Evolutionary conservation across 2,888 invertebrate genomes (phyloP).

Genomic region (Stictocephala bisonia): DNA sequence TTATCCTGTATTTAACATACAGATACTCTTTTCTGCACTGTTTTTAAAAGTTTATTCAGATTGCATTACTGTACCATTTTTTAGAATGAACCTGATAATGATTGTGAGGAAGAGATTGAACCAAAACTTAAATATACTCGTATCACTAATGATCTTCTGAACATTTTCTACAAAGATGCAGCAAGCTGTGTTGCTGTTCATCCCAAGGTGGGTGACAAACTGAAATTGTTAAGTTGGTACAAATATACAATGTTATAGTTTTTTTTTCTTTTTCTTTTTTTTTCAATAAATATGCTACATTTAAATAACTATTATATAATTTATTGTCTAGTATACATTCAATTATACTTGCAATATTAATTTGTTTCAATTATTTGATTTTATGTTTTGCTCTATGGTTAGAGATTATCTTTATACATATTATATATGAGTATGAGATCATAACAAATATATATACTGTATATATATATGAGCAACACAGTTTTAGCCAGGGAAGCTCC

Average conservation of each 20-base stretch:
- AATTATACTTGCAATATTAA: not conserved
- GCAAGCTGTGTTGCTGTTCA: slow-evolving; percentile 95
- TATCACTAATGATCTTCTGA: slow-evolving; percentile 86
- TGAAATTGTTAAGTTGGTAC: not conserved
- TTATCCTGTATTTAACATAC: too few species aligned
- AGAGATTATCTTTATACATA: too few species aligned
- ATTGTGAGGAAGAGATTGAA: slow-evolving; percentile 72
- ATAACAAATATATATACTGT: too few species aligned
- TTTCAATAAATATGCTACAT: too few species aligned
- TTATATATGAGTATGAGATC: too few species aligned
- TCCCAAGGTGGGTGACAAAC: slow-evolving; percentile 74
- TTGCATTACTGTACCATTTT: too few species aligned
- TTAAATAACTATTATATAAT: slow-evolving; percentile 8
- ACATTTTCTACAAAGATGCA: slow-evolving; percentile 85
- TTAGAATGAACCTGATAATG: slow-evolving; percentile 44
- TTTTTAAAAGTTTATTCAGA: too few species aligned
- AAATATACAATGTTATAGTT: not conserved
- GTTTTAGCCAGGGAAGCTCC: too few species aligned
- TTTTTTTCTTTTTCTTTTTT: slow-evolving; percentile 7
- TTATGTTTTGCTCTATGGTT: too few species aligned
- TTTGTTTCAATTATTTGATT: not conserved
- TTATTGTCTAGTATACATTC: not conserved
- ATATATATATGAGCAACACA: too few species aligned
- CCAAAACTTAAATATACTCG: slow-evolving; percentile 94
- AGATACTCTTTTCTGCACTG: too few species aligned